Percentiles rank a stretch among this genome's conserved stretches.
Evolutionary conservation across 2,113 vertebrate species (phyloP).

Genomic region (Seriola quinqueradiata): DNA sequence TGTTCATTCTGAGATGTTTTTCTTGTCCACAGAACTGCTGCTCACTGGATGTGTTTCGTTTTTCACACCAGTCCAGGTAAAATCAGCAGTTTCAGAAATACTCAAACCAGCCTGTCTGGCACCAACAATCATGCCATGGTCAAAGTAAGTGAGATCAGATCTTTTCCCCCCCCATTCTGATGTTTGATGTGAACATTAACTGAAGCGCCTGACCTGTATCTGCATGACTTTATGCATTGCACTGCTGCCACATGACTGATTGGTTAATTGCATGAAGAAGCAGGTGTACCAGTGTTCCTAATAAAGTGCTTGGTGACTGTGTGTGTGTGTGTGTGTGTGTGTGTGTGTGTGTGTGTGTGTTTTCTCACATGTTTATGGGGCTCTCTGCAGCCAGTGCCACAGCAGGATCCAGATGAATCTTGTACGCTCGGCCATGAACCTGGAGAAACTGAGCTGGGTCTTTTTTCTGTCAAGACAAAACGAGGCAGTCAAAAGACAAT

Average conservation of each 20-base stretch:
- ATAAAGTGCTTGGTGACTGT: background rate
- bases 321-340: too few species aligned
- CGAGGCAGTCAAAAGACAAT: background rate
- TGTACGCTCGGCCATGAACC: constrained; percentile 95
- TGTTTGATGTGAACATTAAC: too few species aligned
- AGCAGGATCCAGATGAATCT: constrained; percentile 94
- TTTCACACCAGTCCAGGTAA: too few species aligned
- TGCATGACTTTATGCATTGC: background rate
- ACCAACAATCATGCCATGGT: too few species aligned
- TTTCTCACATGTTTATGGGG: constrained; percentile 94
- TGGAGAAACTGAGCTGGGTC: constrained; percentile 97
- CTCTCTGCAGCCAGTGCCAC: constrained; percentile 95
- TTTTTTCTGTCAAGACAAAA: constrained; percentile 88
- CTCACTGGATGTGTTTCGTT: too few species aligned
- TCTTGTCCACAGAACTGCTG: too few species aligned
- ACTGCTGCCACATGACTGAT: background rate
- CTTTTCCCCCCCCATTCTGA: too few species aligned
- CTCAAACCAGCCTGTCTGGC: too few species aligned
- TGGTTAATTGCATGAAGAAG: background rate
- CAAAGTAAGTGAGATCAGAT: too few species aligned
- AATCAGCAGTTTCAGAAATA: too few species aligned
- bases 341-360: background rate
- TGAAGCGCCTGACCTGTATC: too few species aligned
- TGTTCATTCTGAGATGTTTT: too few species aligned
- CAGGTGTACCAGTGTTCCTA: background rate